Evolutionary conservation across 2,797 vertebrate genomes (phyloP).

Genomic region (Sebastes cheni): DNA sequence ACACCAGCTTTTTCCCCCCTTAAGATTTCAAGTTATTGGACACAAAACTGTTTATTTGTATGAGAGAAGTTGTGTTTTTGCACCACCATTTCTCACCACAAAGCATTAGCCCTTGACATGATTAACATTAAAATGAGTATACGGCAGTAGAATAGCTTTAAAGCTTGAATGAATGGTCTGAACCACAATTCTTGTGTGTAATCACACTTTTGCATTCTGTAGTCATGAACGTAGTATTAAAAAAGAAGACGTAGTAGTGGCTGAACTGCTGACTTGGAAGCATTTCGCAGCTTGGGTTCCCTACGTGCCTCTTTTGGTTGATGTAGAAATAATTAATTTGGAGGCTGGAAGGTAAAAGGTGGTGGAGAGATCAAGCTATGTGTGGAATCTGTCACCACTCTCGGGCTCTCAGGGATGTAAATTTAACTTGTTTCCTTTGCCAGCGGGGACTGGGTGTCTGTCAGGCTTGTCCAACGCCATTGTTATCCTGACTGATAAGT

Average conservation of each 20-base stretch:
- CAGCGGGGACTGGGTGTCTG: conserved; percentile 26
- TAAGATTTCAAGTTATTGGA: background rate
- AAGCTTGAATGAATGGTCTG: background rate
- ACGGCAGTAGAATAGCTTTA: background rate
- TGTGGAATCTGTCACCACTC: conserved; percentile 71
- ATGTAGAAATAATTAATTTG: conserved; percentile 58
- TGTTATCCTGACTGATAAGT: conserved; percentile 44
- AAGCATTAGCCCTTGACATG: background rate
- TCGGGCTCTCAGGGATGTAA: conserved; percentile 53
- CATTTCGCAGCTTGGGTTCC: conserved; percentile 20
- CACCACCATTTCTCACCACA: background rate
- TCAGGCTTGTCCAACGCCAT: conserved; percentile 50
- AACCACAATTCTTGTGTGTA: background rate
- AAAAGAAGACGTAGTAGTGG: background rate
- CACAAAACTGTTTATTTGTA: background rate
- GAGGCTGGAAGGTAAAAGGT: conserved; percentile 29
- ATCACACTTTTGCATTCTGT: background rate
- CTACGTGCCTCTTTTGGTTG: conserved; percentile 30
- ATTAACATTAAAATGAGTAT: background rate
- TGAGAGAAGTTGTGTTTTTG: background rate
- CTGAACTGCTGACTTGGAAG: conserved; percentile 13
- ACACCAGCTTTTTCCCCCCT: background rate
- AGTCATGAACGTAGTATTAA: background rate
- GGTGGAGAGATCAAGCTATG: conserved; percentile 53
- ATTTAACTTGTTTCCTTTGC: conserved; percentile 56